Evolutionary conservation across 2,888 invertebrate genomes (phyloP), one percentile per base, ranked within the genome.

Genomic region (Tinea semifulvella): DNA sequence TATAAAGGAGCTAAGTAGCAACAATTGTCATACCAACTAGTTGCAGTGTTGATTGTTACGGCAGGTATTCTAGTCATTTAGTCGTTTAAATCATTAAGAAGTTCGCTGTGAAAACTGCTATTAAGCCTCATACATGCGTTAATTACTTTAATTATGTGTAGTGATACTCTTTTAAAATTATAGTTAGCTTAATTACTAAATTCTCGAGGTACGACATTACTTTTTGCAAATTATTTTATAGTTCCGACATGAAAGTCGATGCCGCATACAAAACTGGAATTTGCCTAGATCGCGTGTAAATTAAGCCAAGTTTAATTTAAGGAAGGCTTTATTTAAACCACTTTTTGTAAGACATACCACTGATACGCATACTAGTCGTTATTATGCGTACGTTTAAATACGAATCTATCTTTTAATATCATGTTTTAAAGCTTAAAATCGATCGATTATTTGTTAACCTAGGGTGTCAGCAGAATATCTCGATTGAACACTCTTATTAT

Each of bases 261-360:
- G 36, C 36, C 36, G 36, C 16, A 14, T 36, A 36, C 36, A 18
- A 36, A 36, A 36, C 36, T 18, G 2, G 36, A 6, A 36, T 17
- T 36, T 3, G 36, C 36, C 36, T 36, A 36, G 3, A 17, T 36
- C 18, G 18, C 18, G 36, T 18, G 36, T 36, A 36, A 18, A 35
- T 35, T 36, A 2, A 36, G 18, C 16, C 31, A 31, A 31, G 31
- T 31, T 36, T 18, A 8, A 14, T 16, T 36, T 36, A 61, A 63
- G 60, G 60, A 64, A 58, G 65, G 60, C 61, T 52, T 62, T 63
- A 64, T 65, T 64, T 63, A 63, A 52, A 49, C 56, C 50, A 53
- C 56, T 61, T 63, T 63, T 65, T 63, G 56, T 53, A 51, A 27
- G 3, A 16, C 16, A 19, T 13, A 26, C 46, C 36, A 43, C 36